These are phyloP conservation scores for Hylia prasina DNA, from an alignment of 2,113 vertebrate species.

Conservation along the genomic window DNA sequence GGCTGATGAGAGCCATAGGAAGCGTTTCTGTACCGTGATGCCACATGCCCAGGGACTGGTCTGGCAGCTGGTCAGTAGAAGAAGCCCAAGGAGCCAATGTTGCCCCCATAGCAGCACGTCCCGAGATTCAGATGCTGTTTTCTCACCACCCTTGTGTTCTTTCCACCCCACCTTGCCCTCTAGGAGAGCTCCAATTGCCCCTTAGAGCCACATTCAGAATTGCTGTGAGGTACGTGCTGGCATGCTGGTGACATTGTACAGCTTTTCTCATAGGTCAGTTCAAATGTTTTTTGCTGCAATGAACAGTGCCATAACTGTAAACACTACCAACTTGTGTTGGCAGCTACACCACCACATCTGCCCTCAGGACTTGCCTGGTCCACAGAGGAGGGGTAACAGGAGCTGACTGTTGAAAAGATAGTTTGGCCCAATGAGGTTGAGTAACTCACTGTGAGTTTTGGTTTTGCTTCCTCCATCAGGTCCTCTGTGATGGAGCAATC, in stretches of 20 bases:
- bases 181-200: fast-evolving
- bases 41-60: not conserved
- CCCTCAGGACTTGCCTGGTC: not conserved
- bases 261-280: not conserved
- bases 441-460: not conserved
- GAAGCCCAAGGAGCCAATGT: not conserved
- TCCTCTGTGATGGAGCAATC: fast-evolving
- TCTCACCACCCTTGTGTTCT: not conserved
- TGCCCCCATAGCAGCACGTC: fast-evolving
- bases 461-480: not conserved
- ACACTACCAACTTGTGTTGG: not conserved
- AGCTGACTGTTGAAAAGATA: not conserved
- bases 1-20: not conserved
- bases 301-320: not conserved
- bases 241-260: fast-evolving
- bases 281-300: not conserved
- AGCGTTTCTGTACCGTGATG: fast-evolving
- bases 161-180: not conserved
- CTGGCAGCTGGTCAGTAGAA: not conserved
- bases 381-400: not conserved
- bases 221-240: fast-evolving
- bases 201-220: not conserved
- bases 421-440: not conserved
- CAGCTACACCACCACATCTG: not conserved
- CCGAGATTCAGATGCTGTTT: not conserved